A percentile compares a stretch with the other conserved stretches of the same genome.
These are phyloP conservation scores for Troides aeacus DNA, from an alignment of 2,888 invertebrate genomes.

Conservation along the genomic window DNA sequence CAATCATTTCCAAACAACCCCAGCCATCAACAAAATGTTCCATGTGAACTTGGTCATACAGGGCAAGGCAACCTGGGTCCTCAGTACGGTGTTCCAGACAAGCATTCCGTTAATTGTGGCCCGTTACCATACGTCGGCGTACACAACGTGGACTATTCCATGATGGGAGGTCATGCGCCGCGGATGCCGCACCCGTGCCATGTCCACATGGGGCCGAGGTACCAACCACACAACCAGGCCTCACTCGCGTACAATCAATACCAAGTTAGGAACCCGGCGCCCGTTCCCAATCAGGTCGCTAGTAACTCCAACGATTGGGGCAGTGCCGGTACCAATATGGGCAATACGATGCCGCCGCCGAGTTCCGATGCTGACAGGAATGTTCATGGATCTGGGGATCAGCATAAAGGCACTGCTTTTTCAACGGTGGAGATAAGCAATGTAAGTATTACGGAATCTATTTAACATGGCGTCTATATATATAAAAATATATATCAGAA, in stretches of 20 bases:
- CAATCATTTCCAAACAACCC: conserved; percentile 1
- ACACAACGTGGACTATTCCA: background rate
- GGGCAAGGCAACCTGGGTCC: background rate
- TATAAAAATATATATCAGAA: too few relatives aligned
- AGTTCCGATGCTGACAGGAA: background rate
- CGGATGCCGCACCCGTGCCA: background rate
- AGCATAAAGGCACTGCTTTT: background rate
- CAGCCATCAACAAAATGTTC: background rate
- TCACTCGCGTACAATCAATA: background rate
- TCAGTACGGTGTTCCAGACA: background rate
- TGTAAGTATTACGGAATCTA: conserved; percentile 12
- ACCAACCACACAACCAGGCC: background rate
- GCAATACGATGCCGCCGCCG: background rate
- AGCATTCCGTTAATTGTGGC: background rate
- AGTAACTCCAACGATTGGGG: conserved; percentile 1
- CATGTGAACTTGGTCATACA: background rate
- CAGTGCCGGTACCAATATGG: background rate
- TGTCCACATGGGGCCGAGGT: background rate
- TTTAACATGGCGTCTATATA: too few relatives aligned
- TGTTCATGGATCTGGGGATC: background rate
- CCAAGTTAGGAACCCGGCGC: background rate
- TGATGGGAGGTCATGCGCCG: background rate
- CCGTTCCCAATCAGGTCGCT: background rate
- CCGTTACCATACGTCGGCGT: background rate
- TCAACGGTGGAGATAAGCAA: conserved; percentile 22